phyloP scores from a whole-genome alignment of 2,113 vertebrate species.

The Hippolais icterina region DNA sequence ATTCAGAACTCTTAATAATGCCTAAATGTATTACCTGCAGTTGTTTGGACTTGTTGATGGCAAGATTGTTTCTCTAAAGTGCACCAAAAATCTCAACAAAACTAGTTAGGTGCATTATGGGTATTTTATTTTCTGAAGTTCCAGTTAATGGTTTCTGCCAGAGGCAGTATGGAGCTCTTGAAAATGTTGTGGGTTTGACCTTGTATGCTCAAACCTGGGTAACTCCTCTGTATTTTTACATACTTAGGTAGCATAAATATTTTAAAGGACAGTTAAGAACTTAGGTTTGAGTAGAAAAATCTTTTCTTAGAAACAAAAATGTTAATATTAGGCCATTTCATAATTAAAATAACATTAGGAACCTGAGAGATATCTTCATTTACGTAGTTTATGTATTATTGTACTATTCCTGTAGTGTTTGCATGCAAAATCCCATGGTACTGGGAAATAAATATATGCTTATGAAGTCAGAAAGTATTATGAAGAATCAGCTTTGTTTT shows the following conservation, averaged over 20 bases:
- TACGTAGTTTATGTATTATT: not conserved
- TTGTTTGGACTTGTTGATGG: not conserved
- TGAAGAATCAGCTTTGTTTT: not conserved
- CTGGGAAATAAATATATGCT: not conserved
- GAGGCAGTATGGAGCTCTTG: not conserved
- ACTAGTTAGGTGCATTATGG: not conserved
- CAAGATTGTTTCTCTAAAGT: not conserved
- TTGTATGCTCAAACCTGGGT: not conserved
- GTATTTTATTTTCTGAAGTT: conserved; percentile 27
- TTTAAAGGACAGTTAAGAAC: not conserved
- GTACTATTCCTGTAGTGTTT: not conserved
- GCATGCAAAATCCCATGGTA: not conserved
- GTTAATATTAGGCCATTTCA: not conserved
- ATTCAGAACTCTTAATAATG: not conserved
- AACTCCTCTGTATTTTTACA: not conserved
- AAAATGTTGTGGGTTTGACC: conserved; percentile 8
- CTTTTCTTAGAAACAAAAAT: not conserved
- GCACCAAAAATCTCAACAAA: not conserved
- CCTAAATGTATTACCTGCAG: not conserved
- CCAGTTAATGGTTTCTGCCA: conserved; percentile 31
- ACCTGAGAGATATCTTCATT: not conserved
- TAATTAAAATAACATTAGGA: not conserved
- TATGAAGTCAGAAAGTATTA: not conserved
- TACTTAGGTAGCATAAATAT: not conserved
- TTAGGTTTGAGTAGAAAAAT: not conserved